phyloP scores from a whole-genome alignment of 1,140 invertebrate species.

The Anastrepha obliqua region DNA sequence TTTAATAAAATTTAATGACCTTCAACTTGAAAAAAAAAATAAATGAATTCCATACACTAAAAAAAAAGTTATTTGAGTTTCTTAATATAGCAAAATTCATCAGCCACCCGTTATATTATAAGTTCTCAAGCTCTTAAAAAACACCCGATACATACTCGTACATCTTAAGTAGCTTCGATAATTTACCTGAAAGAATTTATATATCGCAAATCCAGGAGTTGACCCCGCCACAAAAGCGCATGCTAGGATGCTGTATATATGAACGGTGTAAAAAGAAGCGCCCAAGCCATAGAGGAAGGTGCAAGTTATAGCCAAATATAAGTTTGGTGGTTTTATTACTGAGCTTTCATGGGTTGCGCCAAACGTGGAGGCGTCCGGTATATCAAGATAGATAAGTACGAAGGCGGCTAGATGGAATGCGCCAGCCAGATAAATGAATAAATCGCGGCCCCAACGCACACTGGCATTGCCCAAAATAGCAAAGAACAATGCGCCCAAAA shows the following conservation, averaged over 20 bases:
- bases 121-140: too few relatives aligned
- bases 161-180: too few relatives aligned
- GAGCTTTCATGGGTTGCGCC: background rate
- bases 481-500: constrained; percentile 8
- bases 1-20: too few relatives aligned
- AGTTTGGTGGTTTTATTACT: background rate
- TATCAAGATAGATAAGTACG: background rate
- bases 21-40: too few relatives aligned
- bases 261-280: constrained; percentile 18
- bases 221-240: background rate
- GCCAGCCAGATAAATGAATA: constrained; percentile 9
- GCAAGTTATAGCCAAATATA: background rate
- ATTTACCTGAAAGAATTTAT: constrained; percentile 39
- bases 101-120: too few relatives aligned
- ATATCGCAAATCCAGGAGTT: constrained; percentile 3
- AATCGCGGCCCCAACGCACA: constrained; percentile 28
- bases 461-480: background rate
- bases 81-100: too few relatives aligned
- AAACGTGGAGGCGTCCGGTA: background rate
- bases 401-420: constrained; percentile 1
- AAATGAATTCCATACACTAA: too few relatives aligned
- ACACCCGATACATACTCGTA: too few relatives aligned
- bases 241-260: constrained; percentile 19
- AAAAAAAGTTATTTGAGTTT: too few relatives aligned
- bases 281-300: constrained; percentile 13